Evolutionary conservation across 2,113 vertebrate genomes (phyloP), one percentile per base, ranked within the genome.

Genomic region (Hypocryptadius cinnamomeus): DNA sequence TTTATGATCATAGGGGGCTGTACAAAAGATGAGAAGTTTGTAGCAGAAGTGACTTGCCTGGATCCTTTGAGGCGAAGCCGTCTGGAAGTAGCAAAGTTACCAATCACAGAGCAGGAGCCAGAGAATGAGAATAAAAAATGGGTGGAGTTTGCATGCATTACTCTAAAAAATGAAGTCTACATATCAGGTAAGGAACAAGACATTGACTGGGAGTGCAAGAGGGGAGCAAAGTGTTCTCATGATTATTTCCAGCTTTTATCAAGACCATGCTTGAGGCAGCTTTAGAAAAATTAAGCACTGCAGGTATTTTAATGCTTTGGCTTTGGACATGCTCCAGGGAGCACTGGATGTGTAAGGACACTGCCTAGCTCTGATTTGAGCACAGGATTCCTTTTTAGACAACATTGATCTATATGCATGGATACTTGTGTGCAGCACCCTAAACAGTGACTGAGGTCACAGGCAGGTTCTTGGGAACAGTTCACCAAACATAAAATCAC

Each of bases 1-100:
- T 99, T 99, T 94, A 98, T 99, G 98, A 99, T 99, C 96, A 99
- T 99, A 14, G 99, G 99, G 3, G 99, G 99, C 87, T 99, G 99
- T 96, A 99, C 99, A 5, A 99, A 98, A 96, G 99, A 99, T 17
- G 99, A 99, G 68, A 98, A 98, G 81, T 99, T 99, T 97, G 98
- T 99, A 64, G 98, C 99, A 15, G 99, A 99, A 61, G 99, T 99
- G 40, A 99, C 99, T 59, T 99, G 99, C 95, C 97, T 99, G 97
- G 99, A 99, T 94, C 99, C 99, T 20, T 97, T 99, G 93, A 98
- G 99, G 87, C 98, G 99, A 94, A 99, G 99, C 95, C 98, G 99
- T n/a, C 97, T 99, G 92, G 99, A 99, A 94, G 99, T 99, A 27
- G 98, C 99, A 94, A 98, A 98, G 93, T 96, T 99, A 70, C 99